Conservation (phyloP, 2,888 invertebrate species). For the Sceliomorpha sp. region DNA sequence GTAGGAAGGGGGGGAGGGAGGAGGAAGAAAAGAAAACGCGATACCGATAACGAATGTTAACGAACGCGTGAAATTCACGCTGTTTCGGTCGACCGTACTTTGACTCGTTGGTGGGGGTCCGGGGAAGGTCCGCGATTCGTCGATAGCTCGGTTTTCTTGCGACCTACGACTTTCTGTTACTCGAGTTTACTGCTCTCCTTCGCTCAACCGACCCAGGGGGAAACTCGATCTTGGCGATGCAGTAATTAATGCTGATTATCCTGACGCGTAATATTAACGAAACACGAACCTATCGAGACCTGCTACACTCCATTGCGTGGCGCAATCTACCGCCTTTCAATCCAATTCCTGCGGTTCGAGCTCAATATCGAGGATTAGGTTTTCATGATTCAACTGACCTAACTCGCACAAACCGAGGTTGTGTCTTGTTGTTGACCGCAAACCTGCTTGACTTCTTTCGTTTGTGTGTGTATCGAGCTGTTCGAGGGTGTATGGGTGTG, state of each 20-base stretch:
- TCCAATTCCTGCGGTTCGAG: slow-evolving; percentile 68
- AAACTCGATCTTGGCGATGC: slow-evolving; percentile 11
- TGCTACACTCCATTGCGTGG: slow-evolving; percentile 41
- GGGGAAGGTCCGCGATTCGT: too few species aligned
- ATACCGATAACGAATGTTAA: too few species aligned
- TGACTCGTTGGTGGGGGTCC: too few species aligned
- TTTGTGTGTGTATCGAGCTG: too few species aligned
- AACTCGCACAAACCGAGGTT: slow-evolving; percentile 65
- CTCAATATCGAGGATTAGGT: slow-evolving; percentile 63
- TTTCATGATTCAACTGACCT: slow-evolving; percentile 73
- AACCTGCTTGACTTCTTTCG: slow-evolving; percentile 54
- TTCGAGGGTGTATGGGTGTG: too few species aligned
- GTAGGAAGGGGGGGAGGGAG: too few species aligned
- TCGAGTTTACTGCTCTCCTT: neutral
- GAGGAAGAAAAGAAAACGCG: too few species aligned
- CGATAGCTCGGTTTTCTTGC: too few species aligned
- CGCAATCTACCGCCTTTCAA: slow-evolving; percentile 59
- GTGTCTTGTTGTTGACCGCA: slow-evolving; percentile 59
- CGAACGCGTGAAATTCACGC: too few species aligned
- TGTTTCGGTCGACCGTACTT: too few species aligned
- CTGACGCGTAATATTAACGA: slow-evolving; percentile 19
- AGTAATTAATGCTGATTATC: slow-evolving; percentile 31
- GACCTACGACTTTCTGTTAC: slow-evolving; percentile 4
- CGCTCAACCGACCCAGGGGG: neutral
- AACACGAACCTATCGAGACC: slow-evolving; percentile 25